Base-by-base conservation (phyloP, 1,140 invertebrate species). In the Heliothis virescens region DNA sequence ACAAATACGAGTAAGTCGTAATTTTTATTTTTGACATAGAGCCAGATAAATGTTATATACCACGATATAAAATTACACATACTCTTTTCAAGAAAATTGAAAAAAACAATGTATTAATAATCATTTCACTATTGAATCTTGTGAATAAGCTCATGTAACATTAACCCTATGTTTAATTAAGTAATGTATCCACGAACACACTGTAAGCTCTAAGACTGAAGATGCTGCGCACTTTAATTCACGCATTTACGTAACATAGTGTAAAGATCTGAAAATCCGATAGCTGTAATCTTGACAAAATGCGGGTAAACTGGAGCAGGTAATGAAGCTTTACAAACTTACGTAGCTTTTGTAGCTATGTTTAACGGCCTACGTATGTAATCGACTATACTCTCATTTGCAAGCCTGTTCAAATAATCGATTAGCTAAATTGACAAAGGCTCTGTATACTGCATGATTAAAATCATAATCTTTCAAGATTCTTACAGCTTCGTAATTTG, bases 1-100 rank as follows among this genome's bases (percentile, higher is more conserved):
- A 96, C 83, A 96, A 95, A 91, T 96, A 96, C 82, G 95, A 95
- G 95, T 96, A 83, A 95, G 92, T 92, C 3, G 15, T 5, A 41
- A 71, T 21, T 72, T 74, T 81, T 74, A 60, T 12, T 41, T 62
- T 75, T n/a, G 52, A 15, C 2, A 16, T n/a, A n/a, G 3, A n/a
- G 15, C 9, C 3, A 63, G 3, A 41, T 9, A 41, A 16, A 18
- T 15, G n/a, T 16, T 48, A 16, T 9, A 41, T 41, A 41, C 34
- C 34, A 41, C 34, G 5, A 41, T 5, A 7, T 41, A 41, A 5
- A 26, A 26, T 26, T 26, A 26, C 21, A 26, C 1, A 26, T 26
- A 26, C 21, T 26, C 21, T 26, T 1, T 26, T 26, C 21, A n/a
- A n/a, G n/a, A n/a, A n/a, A n/a, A n/a, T n/a, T n/a, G n/a, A n/a